These are phyloP conservation scores for Phyllotreta striolata DNA, from an alignment of 2,888 invertebrate genomes.

Conservation along the genomic window DNA sequence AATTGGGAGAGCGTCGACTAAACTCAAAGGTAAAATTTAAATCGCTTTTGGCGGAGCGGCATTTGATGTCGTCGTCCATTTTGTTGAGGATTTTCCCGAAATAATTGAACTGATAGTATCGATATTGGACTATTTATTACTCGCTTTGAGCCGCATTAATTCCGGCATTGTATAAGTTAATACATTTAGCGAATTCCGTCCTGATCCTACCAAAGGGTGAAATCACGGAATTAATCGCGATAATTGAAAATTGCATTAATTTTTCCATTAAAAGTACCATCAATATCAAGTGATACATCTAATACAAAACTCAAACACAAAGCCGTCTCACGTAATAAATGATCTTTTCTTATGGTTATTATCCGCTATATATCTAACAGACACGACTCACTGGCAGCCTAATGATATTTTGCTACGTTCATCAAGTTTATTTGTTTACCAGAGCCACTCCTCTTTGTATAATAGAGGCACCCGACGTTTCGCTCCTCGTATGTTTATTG, in stretches of 20 bases:
- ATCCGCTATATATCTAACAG: slow-evolving; percentile 20
- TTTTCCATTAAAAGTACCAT: too few relatives aligned
- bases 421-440: slow-evolving; percentile 59
- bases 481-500: slow-evolving; percentile 33
- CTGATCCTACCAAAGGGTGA: too few relatives aligned
- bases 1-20: slow-evolving; percentile 3
- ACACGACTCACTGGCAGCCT: slow-evolving; percentile 43
- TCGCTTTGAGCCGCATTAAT: too few relatives aligned
- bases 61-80: slow-evolving; percentile 4
- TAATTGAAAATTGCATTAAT: too few relatives aligned
- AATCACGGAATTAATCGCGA: too few relatives aligned
- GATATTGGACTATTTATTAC: too few relatives aligned
- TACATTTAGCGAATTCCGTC: too few relatives aligned
- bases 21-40: slow-evolving; percentile 8
- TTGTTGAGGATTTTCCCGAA: neutral
- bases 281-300: too few relatives aligned
- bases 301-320: too few relatives aligned
- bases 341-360: slow-evolving; percentile 26
- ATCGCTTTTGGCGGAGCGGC: neutral
- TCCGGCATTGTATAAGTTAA: too few relatives aligned
- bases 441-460: slow-evolving; percentile 47
- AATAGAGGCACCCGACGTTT: slow-evolving; percentile 31
- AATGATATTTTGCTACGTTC: slow-evolving; percentile 59
- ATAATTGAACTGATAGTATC: too few relatives aligned
- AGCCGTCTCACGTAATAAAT: slow-evolving; percentile 15